A percentile compares a stretch with the other conserved stretches of the same genome.
Evolutionary conservation across 1,140 invertebrate genomes (phyloP).

Genomic region (Melipona quadrifasciata): DNA sequence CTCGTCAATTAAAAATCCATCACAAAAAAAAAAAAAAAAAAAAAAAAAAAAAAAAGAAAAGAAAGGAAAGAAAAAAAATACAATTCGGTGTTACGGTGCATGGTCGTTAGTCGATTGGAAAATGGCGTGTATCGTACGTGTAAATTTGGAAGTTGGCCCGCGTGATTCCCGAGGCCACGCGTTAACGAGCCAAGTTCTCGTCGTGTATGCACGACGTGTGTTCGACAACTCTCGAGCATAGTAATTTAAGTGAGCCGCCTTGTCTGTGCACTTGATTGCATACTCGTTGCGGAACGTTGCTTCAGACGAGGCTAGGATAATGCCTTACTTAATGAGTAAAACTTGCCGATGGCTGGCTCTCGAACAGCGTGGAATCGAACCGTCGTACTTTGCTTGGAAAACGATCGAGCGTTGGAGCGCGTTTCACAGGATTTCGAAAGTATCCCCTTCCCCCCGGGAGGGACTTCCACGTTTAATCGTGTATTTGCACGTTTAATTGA

Average conservation of each 20-base stretch:
- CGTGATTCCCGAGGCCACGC: neutral
- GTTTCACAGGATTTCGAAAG: neutral
- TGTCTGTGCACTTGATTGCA: conserved; percentile 13
- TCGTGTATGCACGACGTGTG: neutral
- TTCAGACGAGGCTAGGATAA: neutral
- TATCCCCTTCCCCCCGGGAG: neutral
- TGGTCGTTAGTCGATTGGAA: neutral
- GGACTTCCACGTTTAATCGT: neutral
- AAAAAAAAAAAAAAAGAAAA: no score
- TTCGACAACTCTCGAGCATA: neutral
- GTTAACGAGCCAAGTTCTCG: conserved; percentile 16
- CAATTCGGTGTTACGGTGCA: neutral
- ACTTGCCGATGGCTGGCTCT: conserved; percentile 5
- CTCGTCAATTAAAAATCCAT: neutral
- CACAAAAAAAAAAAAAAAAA: no score
- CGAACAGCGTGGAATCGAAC: neutral
- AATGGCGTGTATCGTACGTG: neutral
- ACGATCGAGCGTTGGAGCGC: neutral
- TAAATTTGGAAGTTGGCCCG: neutral
- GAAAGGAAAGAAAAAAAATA: neutral
- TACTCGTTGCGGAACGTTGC: conserved; percentile 1
- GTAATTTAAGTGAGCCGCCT: conserved; percentile 4
- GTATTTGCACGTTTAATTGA: conserved; percentile 4
- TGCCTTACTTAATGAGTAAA: conserved; percentile 19
- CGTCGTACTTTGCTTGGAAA: neutral